Base-by-base conservation (phyloP, 2,888 invertebrate genomes). In the Nipponacmea schrenckii region DNA sequence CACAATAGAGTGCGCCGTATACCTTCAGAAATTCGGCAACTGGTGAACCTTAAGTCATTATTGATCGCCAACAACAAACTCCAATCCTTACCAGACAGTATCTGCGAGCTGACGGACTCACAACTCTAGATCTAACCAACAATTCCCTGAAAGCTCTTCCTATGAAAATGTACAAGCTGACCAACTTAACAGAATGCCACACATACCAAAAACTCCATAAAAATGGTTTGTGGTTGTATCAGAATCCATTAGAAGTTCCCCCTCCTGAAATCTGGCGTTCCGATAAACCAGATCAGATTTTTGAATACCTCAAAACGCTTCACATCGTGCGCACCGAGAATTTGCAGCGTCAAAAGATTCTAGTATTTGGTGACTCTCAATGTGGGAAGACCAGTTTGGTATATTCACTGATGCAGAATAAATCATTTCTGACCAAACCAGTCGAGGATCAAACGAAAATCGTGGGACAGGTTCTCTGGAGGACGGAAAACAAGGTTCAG, bases 251-350 rank as follows among this genome's bases (percentile, higher is more conserved):
- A 44, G 84, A 77, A 39, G 80, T 81, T 62, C 88, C 88, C 15
- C 89, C 88, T 44, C 83, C 83, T 63, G 81, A 86, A 62, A 79
- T 89, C 5, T 89, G 89, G 89, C 84, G 86, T 70, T 87, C 86
- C 0, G 84, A 84, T 24, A 79, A 84, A 44, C 83, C 86, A 8
- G 78, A 83, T 27, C 80, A 83, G 64, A 87, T 88, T 63, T 88
- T 83, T 77, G 80, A 81, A 31, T 86, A 87, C 74, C 79, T 88
- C 48, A 85, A 82, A 72, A 83, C 81, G 67, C 77, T 84, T 62
- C 81, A 84, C 50, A 86, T 87, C 62, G 84, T 81, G 69, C 80
- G 83, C 69, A 86, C 85, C 12, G 84, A 87, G 72, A 85, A 87
- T 69, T 82, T 87, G 4, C 87, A 87, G 72, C 74, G 84, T 44